Evolutionary conservation across 1,140 invertebrate genomes (phyloP).

Genomic region (Leptinotarsa lineolata): DNA sequence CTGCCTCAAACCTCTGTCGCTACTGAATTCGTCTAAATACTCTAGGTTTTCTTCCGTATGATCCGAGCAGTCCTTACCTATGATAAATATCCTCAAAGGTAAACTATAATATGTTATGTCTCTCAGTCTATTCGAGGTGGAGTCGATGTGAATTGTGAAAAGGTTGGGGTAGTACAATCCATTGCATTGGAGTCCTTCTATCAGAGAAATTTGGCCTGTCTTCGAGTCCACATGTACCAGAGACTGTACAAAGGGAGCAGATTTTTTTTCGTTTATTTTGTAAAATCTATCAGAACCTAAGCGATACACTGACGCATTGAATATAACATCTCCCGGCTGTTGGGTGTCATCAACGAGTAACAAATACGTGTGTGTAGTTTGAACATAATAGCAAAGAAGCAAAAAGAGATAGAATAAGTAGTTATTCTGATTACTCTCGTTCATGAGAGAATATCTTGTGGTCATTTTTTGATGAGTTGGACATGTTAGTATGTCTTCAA

Average conservation of each 20-base stretch:
- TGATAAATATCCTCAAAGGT: slow-evolving; percentile 76
- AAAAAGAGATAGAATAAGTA: slow-evolving; percentile 33
- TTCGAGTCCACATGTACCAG: slow-evolving; percentile 75
- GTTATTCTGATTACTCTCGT: slow-evolving; percentile 36
- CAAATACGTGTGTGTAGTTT: slow-evolving; percentile 60
- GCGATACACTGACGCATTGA: slow-evolving; percentile 80
- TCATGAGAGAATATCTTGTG: slow-evolving; percentile 41
- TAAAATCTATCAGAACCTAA: slow-evolving; percentile 74
- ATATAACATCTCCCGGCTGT: slow-evolving; percentile 70
- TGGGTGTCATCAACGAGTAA: slow-evolving; percentile 72
- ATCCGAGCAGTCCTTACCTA: slow-evolving; percentile 72
- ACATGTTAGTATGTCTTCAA: slow-evolving; percentile 32
- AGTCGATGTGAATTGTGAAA: slow-evolving; percentile 85
- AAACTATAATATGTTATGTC: slow-evolving; percentile 85
- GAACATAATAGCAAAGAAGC: slow-evolving; percentile 37
- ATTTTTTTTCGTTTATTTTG: slow-evolving; percentile 75
- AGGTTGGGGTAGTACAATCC: slow-evolving; percentile 81
- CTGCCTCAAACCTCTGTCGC: slow-evolving; percentile 38
- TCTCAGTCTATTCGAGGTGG: slow-evolving; percentile 74
- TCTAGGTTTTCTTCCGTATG: slow-evolving; percentile 58
- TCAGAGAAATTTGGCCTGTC: slow-evolving; percentile 75
- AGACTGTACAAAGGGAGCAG: slow-evolving; percentile 78
- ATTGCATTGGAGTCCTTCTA: slow-evolving; percentile 74
- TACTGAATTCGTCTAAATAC: slow-evolving; percentile 58
- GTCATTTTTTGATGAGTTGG: slow-evolving; percentile 39